Evolutionary conservation across 1,140 invertebrate species (phyloP).

Genomic region (Trinorchestia longiramus): DNA sequence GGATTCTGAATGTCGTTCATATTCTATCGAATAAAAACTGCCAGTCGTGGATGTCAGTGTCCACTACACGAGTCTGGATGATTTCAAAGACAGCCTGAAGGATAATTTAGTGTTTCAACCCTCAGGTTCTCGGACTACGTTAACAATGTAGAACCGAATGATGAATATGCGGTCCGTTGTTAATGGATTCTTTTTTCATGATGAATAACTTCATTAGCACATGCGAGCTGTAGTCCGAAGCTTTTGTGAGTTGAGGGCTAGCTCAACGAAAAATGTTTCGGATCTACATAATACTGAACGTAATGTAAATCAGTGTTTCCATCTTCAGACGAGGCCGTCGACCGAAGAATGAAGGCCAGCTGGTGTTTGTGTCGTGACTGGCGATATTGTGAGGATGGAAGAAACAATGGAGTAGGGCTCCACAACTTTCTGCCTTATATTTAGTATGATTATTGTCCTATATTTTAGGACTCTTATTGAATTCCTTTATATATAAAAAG

Average conservation of each 20-base stretch:
- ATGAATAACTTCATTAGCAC: neutral
- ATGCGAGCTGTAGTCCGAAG: neutral
- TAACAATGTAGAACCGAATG: neutral
- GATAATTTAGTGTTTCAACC: neutral
- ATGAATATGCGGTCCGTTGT: slow-evolving; percentile 6
- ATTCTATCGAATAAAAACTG: neutral
- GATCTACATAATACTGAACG: neutral
- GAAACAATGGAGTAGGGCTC: too few relatives aligned
- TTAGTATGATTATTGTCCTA: too few relatives aligned
- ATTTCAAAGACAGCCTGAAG: neutral
- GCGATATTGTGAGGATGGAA: neutral
- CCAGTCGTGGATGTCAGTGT: neutral
- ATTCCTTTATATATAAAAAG: too few relatives aligned
- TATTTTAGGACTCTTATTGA: too few relatives aligned
- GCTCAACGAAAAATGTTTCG: neutral
- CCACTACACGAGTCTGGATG: neutral
- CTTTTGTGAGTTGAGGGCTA: neutral
- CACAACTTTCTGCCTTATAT: too few relatives aligned
- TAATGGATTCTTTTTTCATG: neutral
- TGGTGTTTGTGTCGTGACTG: neutral
- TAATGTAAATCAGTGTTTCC: neutral
- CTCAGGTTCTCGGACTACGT: neutral
- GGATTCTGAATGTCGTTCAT: neutral
- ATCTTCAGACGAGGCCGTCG: neutral
- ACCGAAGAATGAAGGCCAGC: neutral